Base-by-base conservation (phyloP, 2,113 vertebrate species). In the Xyliphius kryptos region DNA sequence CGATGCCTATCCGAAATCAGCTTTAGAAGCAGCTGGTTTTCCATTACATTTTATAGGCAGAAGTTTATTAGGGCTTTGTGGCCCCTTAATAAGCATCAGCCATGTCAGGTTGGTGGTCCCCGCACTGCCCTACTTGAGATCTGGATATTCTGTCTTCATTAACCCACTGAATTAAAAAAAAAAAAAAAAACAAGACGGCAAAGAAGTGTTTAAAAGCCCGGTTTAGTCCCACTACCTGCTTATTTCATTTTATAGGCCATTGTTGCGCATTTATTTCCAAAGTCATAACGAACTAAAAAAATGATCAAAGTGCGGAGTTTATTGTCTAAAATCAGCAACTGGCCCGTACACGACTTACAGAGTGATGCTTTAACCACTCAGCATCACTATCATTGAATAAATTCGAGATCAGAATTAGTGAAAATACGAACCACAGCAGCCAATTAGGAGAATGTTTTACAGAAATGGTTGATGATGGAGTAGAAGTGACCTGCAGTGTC, bases 11-110 rank as follows among this genome's bases (percentile, higher is more conserved):
- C 74, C 74, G 72, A 78, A 76, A 82, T 79, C 80, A 78, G 77
- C 77, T 75, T 79, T 80, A 67, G 66, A 70, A 83, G 81, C 83
- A 82, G 83, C 82, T 82, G 83, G 74, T 80, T 79, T 77, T 83
- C 82, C 81, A 85, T 84, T 81, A 82, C 83, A 82, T 83, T 78
- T 82, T 67, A 82, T 78, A 73, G 67, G 57, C 74, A 77, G 81
- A 83, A 86, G 78, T 87, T 85, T 85, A 86, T 82, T 83, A 84
- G 77, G 73, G 76, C 81, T 84, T 82, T 83, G 79, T 76, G 77
- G 54, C 63, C 61, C 38, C 56, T 66, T 78, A 70, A 83, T 79
- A 75, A 79, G 80, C 69, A 58, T 77, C 70, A 74, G 70, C 65
- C 71, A 53, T 74, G 72, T 77, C 61, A 74, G 80, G 78, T 81